Conservation (phyloP, 2,797 vertebrate genomes). For the Poecilia picta region DNA sequence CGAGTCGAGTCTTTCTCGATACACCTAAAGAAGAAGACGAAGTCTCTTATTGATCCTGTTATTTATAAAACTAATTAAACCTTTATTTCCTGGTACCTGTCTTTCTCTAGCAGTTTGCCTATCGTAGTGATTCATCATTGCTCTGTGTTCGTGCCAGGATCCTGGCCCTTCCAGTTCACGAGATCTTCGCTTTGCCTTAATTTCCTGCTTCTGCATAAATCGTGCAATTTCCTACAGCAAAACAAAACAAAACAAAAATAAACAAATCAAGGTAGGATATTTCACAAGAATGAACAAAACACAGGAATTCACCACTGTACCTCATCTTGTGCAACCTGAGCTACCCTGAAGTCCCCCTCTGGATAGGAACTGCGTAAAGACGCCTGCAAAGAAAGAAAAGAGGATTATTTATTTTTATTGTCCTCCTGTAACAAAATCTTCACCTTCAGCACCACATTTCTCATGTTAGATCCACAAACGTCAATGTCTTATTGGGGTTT, state of each 20-base stretch:
- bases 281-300: too few relatives aligned
- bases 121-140: slow-evolving; percentile 61
- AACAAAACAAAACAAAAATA: background rate
- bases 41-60: background rate
- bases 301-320: slow-evolving; percentile 45
- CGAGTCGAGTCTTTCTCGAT: slow-evolving; percentile 78
- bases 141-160: slow-evolving; percentile 63
- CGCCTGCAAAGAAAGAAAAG: background rate
- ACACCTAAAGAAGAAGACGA: slow-evolving; percentile 50
- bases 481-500: background rate
- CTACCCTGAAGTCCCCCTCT: slow-evolving; percentile 77
- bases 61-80: background rate
- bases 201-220: slow-evolving; percentile 86
- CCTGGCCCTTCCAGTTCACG: slow-evolving; percentile 69
- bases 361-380: slow-evolving; percentile 47
- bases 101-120: slow-evolving; percentile 57
- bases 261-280: background rate
- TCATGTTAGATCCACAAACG: background rate
- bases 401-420: background rate
- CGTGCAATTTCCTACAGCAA: slow-evolving; percentile 82
- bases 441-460: background rate
- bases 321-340: slow-evolving; percentile 86
- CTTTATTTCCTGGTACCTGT: slow-evolving; percentile 59
- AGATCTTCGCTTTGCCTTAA: slow-evolving; percentile 74
- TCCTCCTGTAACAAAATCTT: background rate